phyloP scores from a whole-genome alignment of 2,888 invertebrate species.

The Drosophila seclusa region DNA sequence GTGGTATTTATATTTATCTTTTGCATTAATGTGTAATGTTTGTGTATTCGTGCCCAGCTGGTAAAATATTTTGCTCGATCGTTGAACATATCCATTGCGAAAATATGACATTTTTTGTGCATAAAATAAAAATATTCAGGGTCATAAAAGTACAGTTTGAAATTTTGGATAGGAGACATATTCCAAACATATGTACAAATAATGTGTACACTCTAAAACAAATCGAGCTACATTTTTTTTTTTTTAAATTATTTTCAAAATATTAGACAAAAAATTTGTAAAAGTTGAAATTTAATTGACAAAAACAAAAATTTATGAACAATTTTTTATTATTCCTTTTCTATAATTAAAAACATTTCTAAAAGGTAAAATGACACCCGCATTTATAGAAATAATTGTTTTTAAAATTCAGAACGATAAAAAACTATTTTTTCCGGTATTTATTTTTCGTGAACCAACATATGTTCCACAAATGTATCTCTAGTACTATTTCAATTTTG shows the following conservation, averaged over 20 bases:
- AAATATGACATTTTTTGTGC: background rate
- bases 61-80: background rate
- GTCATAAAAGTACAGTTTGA: background rate
- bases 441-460: background rate
- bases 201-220: background rate
- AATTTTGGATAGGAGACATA: background rate
- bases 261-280: background rate
- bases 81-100: background rate
- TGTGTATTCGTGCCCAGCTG: conserved; percentile 5
- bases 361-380: background rate
- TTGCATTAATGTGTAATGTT: conserved; percentile 4
- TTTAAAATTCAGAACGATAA: background rate
- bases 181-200: background rate
- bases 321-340: background rate
- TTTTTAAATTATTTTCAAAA: background rate
- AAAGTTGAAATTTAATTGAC: background rate
- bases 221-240: background rate
- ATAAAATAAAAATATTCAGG: background rate
- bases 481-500: background rate
- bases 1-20: conserved; percentile 47
- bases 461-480: background rate
- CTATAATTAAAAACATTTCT: background rate
- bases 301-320: fast-evolving
- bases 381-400: background rate
- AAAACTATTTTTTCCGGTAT: background rate